Evolutionary conservation across 2,113 vertebrate genomes (phyloP).

Genomic region (Eurystomus gularis): DNA sequence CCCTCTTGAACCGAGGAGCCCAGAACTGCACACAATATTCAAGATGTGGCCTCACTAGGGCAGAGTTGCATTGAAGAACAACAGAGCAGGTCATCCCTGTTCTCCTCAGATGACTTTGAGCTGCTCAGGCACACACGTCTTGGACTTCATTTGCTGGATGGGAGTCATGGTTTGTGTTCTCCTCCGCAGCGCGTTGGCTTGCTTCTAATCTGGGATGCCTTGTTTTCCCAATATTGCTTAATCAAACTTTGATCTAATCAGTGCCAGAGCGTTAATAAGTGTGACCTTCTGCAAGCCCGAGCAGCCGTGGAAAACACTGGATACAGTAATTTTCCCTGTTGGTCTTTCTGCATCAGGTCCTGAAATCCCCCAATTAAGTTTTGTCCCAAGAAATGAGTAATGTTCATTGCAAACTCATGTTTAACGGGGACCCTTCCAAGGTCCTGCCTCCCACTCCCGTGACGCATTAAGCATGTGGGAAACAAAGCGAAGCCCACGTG

Average conservation of each 20-base stretch:
- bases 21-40: too few relatives aligned
- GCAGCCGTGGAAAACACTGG: background rate
- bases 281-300: background rate
- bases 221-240: background rate
- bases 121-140: background rate
- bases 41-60: too few relatives aligned
- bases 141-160: background rate
- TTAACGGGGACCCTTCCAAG: background rate
- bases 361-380: background rate
- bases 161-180: background rate
- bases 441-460: background rate
- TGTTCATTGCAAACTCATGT: background rate
- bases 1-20: too few relatives aligned
- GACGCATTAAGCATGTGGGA: background rate
- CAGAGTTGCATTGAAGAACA: background rate
- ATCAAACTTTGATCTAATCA: background rate
- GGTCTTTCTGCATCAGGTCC: background rate
- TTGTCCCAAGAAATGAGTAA: constrained; percentile 10
- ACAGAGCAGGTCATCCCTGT: fast-evolving
- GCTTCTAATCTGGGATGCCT: background rate
- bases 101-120: background rate
- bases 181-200: fast-evolving
- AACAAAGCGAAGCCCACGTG: background rate
- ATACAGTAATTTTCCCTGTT: background rate
- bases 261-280: background rate